phyloP scores from a whole-genome alignment of 2,888 invertebrate genomes.

The Mylabris sibirica region DNA sequence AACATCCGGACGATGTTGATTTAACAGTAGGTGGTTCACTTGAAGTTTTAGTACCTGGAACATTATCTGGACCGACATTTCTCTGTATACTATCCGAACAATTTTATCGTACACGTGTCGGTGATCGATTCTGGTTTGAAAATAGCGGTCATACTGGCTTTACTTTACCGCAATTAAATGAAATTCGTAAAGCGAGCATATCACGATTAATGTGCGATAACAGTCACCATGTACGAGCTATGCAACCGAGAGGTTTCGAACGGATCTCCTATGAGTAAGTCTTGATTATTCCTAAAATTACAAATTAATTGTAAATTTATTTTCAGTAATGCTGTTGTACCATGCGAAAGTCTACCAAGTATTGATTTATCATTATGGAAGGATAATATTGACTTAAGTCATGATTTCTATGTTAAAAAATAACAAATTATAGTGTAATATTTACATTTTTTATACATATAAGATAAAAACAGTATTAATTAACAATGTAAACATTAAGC shows the following conservation, averaged over 20 bases:
- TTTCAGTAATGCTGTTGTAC: conserved; percentile 69
- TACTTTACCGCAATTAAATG: conserved; percentile 76
- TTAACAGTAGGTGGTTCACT: conserved; percentile 84
- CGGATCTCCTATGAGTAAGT: conserved; percentile 68
- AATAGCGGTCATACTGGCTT: conserved; percentile 70
- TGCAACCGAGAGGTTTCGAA: conserved; percentile 75
- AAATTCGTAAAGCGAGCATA: conserved; percentile 79
- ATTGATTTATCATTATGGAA: conserved; percentile 71
- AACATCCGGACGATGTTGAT: conserved; percentile 82
- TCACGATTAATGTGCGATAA: conserved; percentile 84
- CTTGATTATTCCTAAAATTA: no score
- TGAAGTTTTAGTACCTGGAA: conserved; percentile 78
- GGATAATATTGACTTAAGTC: conserved; percentile 49
- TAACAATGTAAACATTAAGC: not conserved
- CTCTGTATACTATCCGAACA: conserved; percentile 87
- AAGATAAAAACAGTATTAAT: not conserved
- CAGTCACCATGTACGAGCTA: conserved; percentile 70
- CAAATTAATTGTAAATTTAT: no score
- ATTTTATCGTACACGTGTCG: conserved; percentile 84
- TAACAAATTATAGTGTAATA: not conserved
- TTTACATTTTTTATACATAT: not conserved
- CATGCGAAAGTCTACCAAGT: conserved; percentile 67
- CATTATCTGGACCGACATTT: conserved; percentile 86
- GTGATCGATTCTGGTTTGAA: conserved; percentile 88
- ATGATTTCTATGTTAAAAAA: not conserved